phyloP scores from a whole-genome alignment of 2,888 invertebrate species.

The Notodonta ziczac region DNA sequence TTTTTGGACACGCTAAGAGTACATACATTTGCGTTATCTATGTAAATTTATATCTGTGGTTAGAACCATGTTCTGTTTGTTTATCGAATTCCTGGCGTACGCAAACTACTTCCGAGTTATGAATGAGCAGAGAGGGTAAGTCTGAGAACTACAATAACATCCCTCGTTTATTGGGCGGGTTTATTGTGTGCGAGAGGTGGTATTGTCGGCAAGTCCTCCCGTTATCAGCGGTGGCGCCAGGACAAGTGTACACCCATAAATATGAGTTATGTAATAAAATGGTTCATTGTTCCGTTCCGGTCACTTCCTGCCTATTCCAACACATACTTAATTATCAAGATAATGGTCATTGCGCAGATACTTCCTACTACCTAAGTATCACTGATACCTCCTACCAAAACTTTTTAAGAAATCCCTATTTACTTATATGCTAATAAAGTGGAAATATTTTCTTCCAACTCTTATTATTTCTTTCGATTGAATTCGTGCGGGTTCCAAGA shows the following conservation, averaged over 20 bases:
- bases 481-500: too few relatives aligned
- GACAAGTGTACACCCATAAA: conserved; percentile 15
- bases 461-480: too few relatives aligned
- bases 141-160: conserved; percentile 47
- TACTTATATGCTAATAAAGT: too few relatives aligned
- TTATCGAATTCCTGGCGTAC: conserved; percentile 44
- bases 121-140: conserved; percentile 51
- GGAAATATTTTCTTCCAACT: too few relatives aligned
- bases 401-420: too few relatives aligned
- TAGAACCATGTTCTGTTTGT: conserved; percentile 38
- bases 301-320: not conserved
- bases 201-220: conserved; percentile 41
- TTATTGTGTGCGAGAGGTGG: conserved; percentile 55
- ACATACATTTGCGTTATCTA: too few relatives aligned
- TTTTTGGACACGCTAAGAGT: too few relatives aligned
- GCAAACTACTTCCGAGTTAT: conserved; percentile 52
- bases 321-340: not conserved
- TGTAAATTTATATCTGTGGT: too few relatives aligned
- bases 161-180: conserved; percentile 56
- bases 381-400: too few relatives aligned
- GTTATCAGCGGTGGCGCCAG: conserved; percentile 56
- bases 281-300: not conserved
- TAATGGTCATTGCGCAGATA: too few relatives aligned
- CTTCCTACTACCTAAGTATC: too few relatives aligned
- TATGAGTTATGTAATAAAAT: conserved; percentile 1